These are phyloP conservation scores for Aphidius colemani DNA, from an alignment of 2,888 invertebrate species.

Conservation along the genomic window DNA sequence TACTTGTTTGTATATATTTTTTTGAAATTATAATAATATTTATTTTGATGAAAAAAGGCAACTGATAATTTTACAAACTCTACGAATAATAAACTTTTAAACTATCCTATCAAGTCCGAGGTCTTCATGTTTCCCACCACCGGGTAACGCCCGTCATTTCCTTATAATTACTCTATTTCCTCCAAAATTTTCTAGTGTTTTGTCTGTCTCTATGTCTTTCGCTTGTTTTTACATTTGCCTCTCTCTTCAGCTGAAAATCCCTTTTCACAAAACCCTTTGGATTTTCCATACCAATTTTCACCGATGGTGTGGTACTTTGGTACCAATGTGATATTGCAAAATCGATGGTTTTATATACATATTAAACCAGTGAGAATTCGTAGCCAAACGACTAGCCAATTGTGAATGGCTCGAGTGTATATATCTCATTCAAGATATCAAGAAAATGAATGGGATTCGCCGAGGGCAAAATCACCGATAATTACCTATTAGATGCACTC, in stretches of 20 bases:
- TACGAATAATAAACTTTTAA: conserved; percentile 25
- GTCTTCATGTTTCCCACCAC: conserved; percentile 50
- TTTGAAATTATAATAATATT: too few species aligned
- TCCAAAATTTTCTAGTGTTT: conserved; percentile 18
- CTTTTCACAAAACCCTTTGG: conserved; percentile 9
- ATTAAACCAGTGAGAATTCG: conserved; percentile 48
- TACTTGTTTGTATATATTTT: too few species aligned
- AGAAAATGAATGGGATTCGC: conserved; percentile 58
- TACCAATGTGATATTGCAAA: conserved; percentile 38
- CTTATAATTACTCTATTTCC: conserved; percentile 59
- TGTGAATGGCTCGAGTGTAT: not conserved
- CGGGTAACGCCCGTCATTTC: conserved; percentile 57
- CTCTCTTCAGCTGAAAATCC: conserved; percentile 6
- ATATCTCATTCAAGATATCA: conserved; percentile 47
- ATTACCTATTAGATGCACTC: conserved; percentile 55
- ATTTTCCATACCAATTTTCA: conserved; percentile 10
- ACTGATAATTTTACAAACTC: too few species aligned
- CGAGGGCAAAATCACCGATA: conserved; percentile 51
- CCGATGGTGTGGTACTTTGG: conserved; percentile 7
- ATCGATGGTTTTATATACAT: conserved; percentile 42
- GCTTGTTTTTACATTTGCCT: conserved; percentile 29
- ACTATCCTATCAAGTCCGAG: conserved; percentile 24
- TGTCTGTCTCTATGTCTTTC: too few species aligned
- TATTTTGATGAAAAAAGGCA: too few species aligned
- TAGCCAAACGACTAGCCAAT: conserved; percentile 36